Base-by-base conservation (phyloP, 2,888 invertebrate species). In the Himalopsyche japonica region DNA sequence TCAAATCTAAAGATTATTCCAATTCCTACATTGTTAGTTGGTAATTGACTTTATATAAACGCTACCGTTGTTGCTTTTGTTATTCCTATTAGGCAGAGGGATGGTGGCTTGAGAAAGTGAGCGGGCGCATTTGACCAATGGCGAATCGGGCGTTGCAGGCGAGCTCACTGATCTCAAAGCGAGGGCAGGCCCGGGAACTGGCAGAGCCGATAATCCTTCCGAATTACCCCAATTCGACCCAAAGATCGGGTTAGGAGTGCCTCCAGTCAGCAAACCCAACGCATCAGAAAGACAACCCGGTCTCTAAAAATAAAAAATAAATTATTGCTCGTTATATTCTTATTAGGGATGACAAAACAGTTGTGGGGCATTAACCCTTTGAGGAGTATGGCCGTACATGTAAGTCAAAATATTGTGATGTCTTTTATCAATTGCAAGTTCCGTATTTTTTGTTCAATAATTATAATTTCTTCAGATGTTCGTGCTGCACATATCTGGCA, bases 221-320 rank as follows among this genome's bases (percentile, higher is more conserved):
- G 78, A 37, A 79, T 81, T 81, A 10, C 76, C 81, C 32, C 84
- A 30, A 88, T 87, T 76, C 3, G 70, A 70, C 3, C 70, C 70
- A 20, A 70, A 70, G 70, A 70, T 70, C 12, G 70, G 70, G 10
- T 12, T 87, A 82, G 86, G 88, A 88, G 49, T 78, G 34, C 64
- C 88, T 86, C 85, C 85, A 30, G 79, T 82, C 86, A 89, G 89
- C 87, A 94, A 90, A 0, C 95, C 93, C 43, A 95, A 90, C 0
- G 96, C 96, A 89, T 96, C 96, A 0, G 96, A 96, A 2, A 96
- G 91, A 88, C 96, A 95, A 76, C 96, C 96, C 79, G 94, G 94
- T 94, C 94, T 88, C 12, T 88, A 88, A 7, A 83, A 81, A 80
- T 77, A 85, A 49, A 70, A 70, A 30, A 43, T 15, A 43, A 2